phyloP scores from a whole-genome alignment of 1,140 invertebrate genomes.

The Zaprionus tsacasi region DNA sequence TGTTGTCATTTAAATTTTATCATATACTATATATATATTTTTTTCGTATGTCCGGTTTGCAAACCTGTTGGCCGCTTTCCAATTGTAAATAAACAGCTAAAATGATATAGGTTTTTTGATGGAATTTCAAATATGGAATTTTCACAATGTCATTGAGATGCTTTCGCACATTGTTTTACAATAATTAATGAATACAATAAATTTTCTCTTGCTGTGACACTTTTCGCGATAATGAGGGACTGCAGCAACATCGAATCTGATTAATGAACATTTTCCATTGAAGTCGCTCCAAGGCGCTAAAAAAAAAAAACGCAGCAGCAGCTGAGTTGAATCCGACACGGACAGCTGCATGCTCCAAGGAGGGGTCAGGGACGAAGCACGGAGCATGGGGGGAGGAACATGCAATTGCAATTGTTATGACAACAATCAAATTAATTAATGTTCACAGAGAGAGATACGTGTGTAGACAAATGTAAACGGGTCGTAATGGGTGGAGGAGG shows the following conservation, averaged over 20 bases:
- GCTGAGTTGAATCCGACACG: conserved; percentile 4
- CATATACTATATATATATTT: conserved; percentile 10
- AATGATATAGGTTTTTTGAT: conserved; percentile 27
- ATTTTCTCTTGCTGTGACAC: conserved; percentile 66
- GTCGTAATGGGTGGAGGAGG: conserved; percentile 16
- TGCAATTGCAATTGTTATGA: conserved; percentile 51
- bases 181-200: conserved; percentile 71
- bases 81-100: conserved; percentile 21
- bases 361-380: conserved; percentile 23
- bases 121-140: conserved; percentile 29
- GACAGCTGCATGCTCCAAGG: conserved; percentile 24
- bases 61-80: conserved; percentile 46
- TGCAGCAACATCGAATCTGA: conserved; percentile 52
- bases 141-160: conserved; percentile 14
- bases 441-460: too few relatives aligned
- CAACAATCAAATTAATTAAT: conserved; percentile 34
- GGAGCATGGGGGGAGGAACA: conserved; percentile 24
- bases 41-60: conserved; percentile 37
- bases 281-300: conserved; percentile 47
- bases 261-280: conserved; percentile 65
- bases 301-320: too few relatives aligned
- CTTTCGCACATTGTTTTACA: conserved; percentile 49
- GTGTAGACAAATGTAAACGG: conserved; percentile 57
- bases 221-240: conserved; percentile 67
- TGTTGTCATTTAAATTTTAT: conserved; percentile 19